Conservation (phyloP, 1,140 invertebrate species). For the Uloborus diversus region DNA sequence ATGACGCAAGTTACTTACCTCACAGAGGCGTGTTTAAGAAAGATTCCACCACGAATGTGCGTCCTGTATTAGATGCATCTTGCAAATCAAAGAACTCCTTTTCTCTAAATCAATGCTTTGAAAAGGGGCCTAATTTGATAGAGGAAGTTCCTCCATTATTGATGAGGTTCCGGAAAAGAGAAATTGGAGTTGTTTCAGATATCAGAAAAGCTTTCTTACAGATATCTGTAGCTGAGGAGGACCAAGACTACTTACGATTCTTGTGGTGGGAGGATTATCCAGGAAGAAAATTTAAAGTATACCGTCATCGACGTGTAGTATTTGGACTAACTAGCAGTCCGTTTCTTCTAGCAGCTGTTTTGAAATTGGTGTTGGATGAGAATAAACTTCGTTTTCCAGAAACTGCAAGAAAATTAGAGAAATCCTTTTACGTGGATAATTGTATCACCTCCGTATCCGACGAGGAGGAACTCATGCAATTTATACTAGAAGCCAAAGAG, state of each 20-base stretch:
- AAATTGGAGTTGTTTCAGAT: neutral
- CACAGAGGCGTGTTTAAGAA: neutral
- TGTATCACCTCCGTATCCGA: neutral
- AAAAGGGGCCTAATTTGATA: neutral
- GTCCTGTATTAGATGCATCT: slow-evolving; percentile 59
- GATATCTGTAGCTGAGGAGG: neutral
- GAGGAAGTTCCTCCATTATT: neutral
- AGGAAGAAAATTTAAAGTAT: no score
- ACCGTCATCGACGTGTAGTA: neutral
- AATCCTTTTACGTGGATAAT: neutral
- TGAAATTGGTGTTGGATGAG: neutral
- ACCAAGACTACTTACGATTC: neutral
- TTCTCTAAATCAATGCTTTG: neutral
- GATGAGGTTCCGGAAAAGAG: neutral
- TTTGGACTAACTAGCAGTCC: neutral
- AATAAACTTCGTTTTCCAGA: neutral
- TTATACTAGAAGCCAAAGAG: neutral
- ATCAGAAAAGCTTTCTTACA: slow-evolving; percentile 3
- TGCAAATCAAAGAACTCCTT: slow-evolving; percentile 50
- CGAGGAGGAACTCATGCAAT: neutral
- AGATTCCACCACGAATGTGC: slow-evolving; percentile 36
- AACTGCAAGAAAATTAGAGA: neutral
- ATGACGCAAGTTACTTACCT: neutral
- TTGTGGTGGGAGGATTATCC: neutral
- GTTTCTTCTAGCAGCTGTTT: neutral